Conservation (phyloP, 2,797 vertebrate genomes). For the Eospalax fontanierii region DNA sequence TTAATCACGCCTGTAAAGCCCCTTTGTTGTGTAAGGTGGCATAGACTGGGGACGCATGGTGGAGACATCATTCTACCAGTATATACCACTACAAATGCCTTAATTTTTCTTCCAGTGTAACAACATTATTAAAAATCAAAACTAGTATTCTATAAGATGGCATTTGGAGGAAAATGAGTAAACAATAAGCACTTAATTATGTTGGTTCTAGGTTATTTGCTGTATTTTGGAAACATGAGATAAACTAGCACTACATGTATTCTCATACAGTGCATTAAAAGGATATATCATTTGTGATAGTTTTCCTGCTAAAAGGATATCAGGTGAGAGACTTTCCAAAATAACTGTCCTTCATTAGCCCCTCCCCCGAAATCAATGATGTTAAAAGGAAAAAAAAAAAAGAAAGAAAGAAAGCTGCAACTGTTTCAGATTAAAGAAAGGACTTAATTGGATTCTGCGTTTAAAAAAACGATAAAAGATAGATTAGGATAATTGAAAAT, state of each 20-base stretch:
- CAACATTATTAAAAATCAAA: too few species aligned
- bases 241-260: not conserved
- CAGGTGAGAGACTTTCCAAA: conserved; percentile 40
- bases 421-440: not conserved
- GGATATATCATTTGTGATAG: not conserved
- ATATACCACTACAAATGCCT: not conserved
- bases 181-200: too few species aligned
- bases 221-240: not conserved
- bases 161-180: too few species aligned
- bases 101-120: too few species aligned
- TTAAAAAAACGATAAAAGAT: conserved; percentile 14
- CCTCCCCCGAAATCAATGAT: too few species aligned
- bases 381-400: not conserved
- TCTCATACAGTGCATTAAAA: not conserved
- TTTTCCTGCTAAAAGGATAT: conserved; percentile 43
- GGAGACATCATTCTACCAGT: not conserved
- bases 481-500: conserved; percentile 1
- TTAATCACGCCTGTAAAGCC: not conserved
- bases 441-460: not conserved
- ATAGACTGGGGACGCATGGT: not conserved
- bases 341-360: not conserved
- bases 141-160: too few species aligned
- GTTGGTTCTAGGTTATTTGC: too few species aligned
- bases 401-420: not conserved
- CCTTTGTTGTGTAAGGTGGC: not conserved